Evolutionary conservation across 1,140 invertebrate species (phyloP), one percentile per base, ranked within the genome.

Genomic region (Megalopta genalis): DNA sequence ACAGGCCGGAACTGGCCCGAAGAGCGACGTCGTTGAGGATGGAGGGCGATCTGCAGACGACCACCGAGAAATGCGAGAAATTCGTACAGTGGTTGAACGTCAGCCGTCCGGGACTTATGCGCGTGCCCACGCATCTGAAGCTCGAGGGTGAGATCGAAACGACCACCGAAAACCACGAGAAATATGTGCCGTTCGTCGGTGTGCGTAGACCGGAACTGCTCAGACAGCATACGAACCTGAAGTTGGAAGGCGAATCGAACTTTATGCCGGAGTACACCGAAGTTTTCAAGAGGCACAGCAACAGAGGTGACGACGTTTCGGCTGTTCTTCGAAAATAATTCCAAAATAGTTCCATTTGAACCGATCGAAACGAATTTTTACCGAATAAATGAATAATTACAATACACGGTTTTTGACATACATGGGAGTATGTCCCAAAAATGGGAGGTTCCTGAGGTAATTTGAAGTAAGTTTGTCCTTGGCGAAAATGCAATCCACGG

Each of bases 101-200:
- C 18, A 91, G 89, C 72, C 90, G 93, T 71, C 90, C 93, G 1
- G 89, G 92, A 42, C 89, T 92, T 0, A 85, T 90, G 65, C 90
- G 93, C 70, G 80, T 92, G 27, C 91, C 92, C 1, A 93, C 93
- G 9, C 87, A 93, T 70, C 84, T 94, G 49, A 93, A 93, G 75
- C 85, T 94, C 14, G 93, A 94, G 82, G 94, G 94, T 52, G 90
- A 93, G 37, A 80, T 94, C 32, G 91, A 94, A 76, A 92, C 86
- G 5, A 86, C 88, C 9, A 94, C 94, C 6, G 94, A 94, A 86
- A 94, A 90, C 82, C 90, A 92, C n/a, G 93, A 94, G 14, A 92
- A 94, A 60, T 94, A 93, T 84, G 84, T 93, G 1, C 90, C 93
- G 8, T 94, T 92, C 54, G 80, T 92, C 7, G 90, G 91, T 0